Conservation (phyloP, 1,140 invertebrate species). For the Lordiphosa stackelbergi region DNA sequence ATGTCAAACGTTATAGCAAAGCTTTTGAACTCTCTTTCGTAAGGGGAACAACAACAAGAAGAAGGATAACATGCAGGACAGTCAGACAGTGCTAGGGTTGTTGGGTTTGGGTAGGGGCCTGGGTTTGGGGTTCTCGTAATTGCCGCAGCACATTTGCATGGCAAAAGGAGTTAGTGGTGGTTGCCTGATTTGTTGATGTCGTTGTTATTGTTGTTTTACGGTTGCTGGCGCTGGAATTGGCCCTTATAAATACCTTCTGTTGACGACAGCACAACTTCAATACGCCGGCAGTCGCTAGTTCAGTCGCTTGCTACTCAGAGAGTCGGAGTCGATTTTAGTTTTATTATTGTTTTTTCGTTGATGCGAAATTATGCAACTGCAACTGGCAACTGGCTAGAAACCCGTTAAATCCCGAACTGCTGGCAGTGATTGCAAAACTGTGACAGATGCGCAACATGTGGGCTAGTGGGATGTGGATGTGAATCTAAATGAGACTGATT, state of each 20-base stretch:
- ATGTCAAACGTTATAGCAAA: background rate
- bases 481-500: conserved; percentile 43
- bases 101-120: conserved; percentile 22
- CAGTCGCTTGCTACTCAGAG: conserved; percentile 47
- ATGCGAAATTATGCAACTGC: conserved; percentile 43
- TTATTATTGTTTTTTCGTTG: conserved; percentile 15
- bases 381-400: conserved; percentile 11
- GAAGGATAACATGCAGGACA: conserved; percentile 54
- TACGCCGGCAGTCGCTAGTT: conserved; percentile 61
- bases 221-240: conserved; percentile 45
- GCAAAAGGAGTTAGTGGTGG: conserved; percentile 70
- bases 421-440: background rate
- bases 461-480: conserved; percentile 29
- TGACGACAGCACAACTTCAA: conserved; percentile 55
- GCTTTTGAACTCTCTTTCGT: conserved; percentile 1
- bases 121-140: conserved; percentile 40
- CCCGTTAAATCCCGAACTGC: conserved; percentile 7
- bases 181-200: conserved; percentile 66
- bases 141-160: conserved; percentile 72
- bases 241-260: conserved; percentile 65
- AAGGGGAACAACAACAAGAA: conserved; percentile 15
- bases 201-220: conserved; percentile 39
- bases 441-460: conserved; percentile 51
- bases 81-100: conserved; percentile 47
- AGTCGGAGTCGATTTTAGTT: conserved; percentile 29